Percentiles rank a stretch among this genome's conserved stretches.
These are phyloP conservation scores for Lasiommata megera DNA, from an alignment of 2,888 invertebrate genomes.

Conservation along the genomic window DNA sequence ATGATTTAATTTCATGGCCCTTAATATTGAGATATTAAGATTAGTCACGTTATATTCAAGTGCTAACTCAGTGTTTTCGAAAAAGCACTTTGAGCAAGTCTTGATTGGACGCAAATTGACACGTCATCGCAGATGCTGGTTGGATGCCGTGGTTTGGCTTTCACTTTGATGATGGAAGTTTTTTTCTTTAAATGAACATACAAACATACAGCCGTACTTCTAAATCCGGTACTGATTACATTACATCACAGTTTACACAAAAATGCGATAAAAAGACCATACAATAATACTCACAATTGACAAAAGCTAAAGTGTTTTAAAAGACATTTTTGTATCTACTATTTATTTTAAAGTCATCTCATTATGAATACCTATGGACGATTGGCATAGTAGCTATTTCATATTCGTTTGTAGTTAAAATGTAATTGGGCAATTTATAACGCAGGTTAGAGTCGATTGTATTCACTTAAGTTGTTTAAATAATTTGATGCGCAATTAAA, in stretches of 20 bases:
- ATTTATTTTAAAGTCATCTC: not conserved
- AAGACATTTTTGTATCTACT: not conserved
- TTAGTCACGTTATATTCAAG: too few relatives aligned
- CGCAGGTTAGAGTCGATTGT: not conserved
- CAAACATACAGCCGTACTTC: too few relatives aligned
- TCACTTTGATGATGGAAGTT: too few relatives aligned
- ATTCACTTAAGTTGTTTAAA: not conserved
- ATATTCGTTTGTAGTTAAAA: not conserved
- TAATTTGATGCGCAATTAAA: not conserved
- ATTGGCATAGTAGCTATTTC: not conserved
- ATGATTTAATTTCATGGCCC: too few relatives aligned
- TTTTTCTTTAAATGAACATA: too few relatives aligned
- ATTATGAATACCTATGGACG: not conserved
- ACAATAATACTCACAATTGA: slow-evolving; percentile 6
- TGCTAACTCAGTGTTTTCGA: too few relatives aligned
- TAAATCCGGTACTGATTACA: not conserved
- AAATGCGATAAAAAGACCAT: slow-evolving; percentile 12
- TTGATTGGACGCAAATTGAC: too few relatives aligned
- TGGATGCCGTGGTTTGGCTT: too few relatives aligned
- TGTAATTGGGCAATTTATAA: not conserved
- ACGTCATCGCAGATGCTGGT: too few relatives aligned
- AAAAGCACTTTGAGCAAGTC: too few relatives aligned
- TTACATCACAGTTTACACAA: not conserved
- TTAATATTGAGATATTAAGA: too few relatives aligned
- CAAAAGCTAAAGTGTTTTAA: not conserved